These are phyloP conservation scores for Poeciliopsis gracilis DNA, from an alignment of 2,797 vertebrate genomes.

Conservation along the genomic window DNA sequence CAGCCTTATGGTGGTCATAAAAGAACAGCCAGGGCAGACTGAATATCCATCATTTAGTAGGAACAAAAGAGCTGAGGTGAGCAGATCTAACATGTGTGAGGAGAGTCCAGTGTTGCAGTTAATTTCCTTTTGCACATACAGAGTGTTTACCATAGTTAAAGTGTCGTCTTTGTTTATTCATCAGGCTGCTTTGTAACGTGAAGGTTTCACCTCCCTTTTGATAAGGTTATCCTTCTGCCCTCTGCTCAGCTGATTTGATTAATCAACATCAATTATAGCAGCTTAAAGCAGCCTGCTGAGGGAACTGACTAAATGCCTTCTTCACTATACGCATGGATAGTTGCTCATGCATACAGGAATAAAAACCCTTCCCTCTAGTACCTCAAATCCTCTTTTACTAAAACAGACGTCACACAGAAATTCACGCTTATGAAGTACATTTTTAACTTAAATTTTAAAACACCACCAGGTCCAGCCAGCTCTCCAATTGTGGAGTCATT, in stretches of 20 bases:
- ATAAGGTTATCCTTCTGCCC: slow-evolving; percentile 58
- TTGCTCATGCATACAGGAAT: slow-evolving; percentile 22
- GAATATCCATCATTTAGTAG: not conserved
- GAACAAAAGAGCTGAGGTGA: slow-evolving; percentile 7
- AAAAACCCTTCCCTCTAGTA: slow-evolving; percentile 33
- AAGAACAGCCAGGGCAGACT: not conserved
- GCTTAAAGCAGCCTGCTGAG: slow-evolving; percentile 44
- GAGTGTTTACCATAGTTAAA: slow-evolving; percentile 25
- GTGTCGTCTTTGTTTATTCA: slow-evolving; percentile 46
- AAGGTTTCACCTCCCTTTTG: slow-evolving; percentile 59
- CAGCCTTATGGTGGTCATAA: not conserved
- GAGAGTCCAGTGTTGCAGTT: not conserved
- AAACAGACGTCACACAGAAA: slow-evolving; percentile 28
- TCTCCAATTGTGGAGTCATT: not conserved
- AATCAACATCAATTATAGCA: slow-evolving; percentile 72
- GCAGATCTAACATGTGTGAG: not conserved
- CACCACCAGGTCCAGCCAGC: not conserved
- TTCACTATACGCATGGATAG: slow-evolving; percentile 27
- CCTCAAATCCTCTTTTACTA: slow-evolving; percentile 29
- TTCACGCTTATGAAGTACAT: slow-evolving; percentile 8
- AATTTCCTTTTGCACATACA: slow-evolving; percentile 15
- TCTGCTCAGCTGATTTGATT: slow-evolving; percentile 65
- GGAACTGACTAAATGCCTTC: slow-evolving; percentile 37
- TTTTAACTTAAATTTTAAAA: not conserved
- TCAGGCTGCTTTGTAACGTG: slow-evolving; percentile 33